Evolutionary conservation across 2,113 vertebrate species (phyloP).

Genomic region (Synodontis membranacea): DNA sequence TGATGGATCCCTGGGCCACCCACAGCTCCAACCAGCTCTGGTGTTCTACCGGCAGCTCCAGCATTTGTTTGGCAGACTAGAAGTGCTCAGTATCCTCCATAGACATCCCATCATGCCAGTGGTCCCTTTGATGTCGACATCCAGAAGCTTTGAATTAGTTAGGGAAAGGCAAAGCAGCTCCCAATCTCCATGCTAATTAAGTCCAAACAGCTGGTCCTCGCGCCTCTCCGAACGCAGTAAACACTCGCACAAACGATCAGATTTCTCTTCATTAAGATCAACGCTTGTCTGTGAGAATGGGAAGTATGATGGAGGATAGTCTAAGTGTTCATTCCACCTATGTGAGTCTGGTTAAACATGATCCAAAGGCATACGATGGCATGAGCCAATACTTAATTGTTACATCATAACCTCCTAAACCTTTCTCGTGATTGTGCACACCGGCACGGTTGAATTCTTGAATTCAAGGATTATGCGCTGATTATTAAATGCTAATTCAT

Average conservation of each 20-base stretch:
- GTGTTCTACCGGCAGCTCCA: constrained; percentile 12
- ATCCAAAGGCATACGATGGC: too few species aligned
- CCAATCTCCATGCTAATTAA: constrained; percentile 49
- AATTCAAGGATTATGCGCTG: too few species aligned
- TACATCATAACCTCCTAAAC: background rate
- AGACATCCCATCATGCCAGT: constrained; percentile 41
- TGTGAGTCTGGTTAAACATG: background rate
- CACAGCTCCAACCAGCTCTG: constrained; percentile 3
- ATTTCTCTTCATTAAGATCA: constrained; percentile 1
- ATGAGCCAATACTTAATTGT: background rate
- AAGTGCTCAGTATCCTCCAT: constrained; percentile 37
- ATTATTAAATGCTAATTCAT: background rate
- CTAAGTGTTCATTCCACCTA: background rate
- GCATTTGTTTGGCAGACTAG: constrained; percentile 38
- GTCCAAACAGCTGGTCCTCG: constrained; percentile 51
- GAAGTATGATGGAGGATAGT: background rate
- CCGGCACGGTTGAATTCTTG: background rate
- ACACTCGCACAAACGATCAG: background rate
- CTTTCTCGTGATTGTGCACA: background rate
- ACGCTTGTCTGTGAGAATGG: background rate
- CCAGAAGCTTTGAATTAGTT: constrained; percentile 51
- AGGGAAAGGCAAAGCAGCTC: constrained; percentile 35
- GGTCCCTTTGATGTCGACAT: constrained; percentile 47
- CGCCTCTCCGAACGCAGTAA: constrained; percentile 24
- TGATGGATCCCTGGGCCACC: constrained; percentile 47